phyloP scores from a whole-genome alignment of 2,888 invertebrate genomes.

The Atethmia centrago region DNA sequence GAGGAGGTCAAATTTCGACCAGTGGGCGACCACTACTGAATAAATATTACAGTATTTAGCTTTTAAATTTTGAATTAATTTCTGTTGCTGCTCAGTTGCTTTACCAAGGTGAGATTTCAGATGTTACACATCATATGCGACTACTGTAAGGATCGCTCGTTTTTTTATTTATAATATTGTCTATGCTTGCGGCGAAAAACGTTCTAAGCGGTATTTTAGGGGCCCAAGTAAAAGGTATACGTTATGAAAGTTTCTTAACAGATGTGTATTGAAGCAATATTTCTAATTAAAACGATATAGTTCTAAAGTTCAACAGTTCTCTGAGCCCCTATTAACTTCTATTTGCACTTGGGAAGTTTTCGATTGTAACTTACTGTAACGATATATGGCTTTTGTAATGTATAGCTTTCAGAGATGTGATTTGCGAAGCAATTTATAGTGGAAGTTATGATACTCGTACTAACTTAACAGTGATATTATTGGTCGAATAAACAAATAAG shows the following conservation, averaged over 20 bases:
- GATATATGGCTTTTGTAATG: conserved; percentile 22
- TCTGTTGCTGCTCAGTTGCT: no score
- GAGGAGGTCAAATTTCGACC: no score
- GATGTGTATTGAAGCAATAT: conserved; percentile 46
- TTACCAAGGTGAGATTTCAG: no score
- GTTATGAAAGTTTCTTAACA: conserved; percentile 22
- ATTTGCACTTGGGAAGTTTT: conserved; percentile 51
- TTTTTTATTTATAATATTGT: no score
- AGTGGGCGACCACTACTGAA: no score
- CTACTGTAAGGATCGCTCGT: no score
- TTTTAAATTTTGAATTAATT: no score
- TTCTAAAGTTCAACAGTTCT: conserved; percentile 40
- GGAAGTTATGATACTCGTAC: conserved; percentile 8
- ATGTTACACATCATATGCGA: no score
- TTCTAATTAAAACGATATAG: conserved; percentile 53
- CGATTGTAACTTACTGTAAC: conserved; percentile 26
- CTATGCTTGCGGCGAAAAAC: neutral
- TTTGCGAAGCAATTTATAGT: conserved; percentile 26
- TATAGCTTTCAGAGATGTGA: conserved; percentile 32
- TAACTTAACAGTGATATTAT: neutral
- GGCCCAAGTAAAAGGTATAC: conserved; percentile 3
- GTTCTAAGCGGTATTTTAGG: neutral
- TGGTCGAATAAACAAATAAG: neutral
- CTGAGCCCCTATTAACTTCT: conserved; percentile 39
- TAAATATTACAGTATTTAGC: no score